Evolutionary conservation across 1,140 invertebrate species (phyloP).

Genomic region (Propsilocerus akamusi): DNA sequence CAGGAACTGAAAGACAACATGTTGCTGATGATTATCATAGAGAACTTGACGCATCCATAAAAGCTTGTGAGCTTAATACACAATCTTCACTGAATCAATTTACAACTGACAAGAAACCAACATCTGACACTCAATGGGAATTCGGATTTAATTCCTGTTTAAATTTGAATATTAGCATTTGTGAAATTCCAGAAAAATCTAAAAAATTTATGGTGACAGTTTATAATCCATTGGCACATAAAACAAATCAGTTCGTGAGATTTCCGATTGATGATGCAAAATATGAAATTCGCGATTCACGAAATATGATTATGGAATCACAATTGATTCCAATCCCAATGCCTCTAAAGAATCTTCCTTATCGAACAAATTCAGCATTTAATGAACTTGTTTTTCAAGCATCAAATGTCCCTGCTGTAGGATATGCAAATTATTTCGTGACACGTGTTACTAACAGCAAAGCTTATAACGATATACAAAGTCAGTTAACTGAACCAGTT

Average conservation of each 20-base stretch:
- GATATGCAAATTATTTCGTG: conserved; percentile 41
- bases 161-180: conserved; percentile 42
- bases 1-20: conserved; percentile 79
- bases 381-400: conserved; percentile 48
- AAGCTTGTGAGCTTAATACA: conserved; percentile 15
- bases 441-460: conserved; percentile 9
- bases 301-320: conserved; percentile 22
- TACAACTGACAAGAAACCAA: conserved; percentile 3
- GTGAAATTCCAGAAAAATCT: conserved; percentile 38
- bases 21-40: conserved; percentile 74
- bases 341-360: conserved; percentile 36
- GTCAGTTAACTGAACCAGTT: conserved; percentile 7
- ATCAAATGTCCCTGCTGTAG: conserved; percentile 38
- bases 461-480: conserved; percentile 5
- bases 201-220: conserved; percentile 45
- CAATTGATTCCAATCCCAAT: conserved; percentile 43
- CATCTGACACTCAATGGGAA: conserved; percentile 8
- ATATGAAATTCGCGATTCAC: conserved; percentile 41
- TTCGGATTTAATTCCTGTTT: conserved; percentile 35
- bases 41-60: conserved; percentile 27
- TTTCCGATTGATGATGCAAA: conserved; percentile 42
- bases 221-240: conserved; percentile 63
- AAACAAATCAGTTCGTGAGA: conserved; percentile 40
- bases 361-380: conserved; percentile 34
- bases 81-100: conserved; percentile 12